Evolutionary conservation across 2,888 invertebrate species (phyloP), one percentile per base, ranked within the genome.

Genomic region (Rotaria socialis): DNA sequence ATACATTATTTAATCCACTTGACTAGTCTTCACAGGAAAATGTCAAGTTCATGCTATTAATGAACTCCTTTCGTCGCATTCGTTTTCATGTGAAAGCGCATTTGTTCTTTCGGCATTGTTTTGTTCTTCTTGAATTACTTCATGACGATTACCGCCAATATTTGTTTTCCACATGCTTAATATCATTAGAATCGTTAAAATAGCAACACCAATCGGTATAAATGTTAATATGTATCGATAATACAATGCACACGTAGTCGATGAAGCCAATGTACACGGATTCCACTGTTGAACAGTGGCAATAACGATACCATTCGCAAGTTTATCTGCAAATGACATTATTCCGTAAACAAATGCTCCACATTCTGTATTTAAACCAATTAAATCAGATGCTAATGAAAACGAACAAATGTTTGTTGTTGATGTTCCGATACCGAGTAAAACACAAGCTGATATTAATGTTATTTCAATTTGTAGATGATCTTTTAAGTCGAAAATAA

Each of bases 261-360:
- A 24, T 47, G 47, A 67, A 35, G 67, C 47, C 11, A 8, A 47
- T 47, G 24, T 43, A 47, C 90, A 90, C 1, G 93, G 92, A 88
- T 93, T 95, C 93, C 94, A 93, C 90, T 94, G 93, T 92, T 96
- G 95, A 87, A 96, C 95, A 6, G 94, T 90, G 88, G 95, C 93
- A n/a, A 96, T 95, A 35, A 94, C 95, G 55, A 94, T 91, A 1
- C 97, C 97, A 88, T 96, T 96, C 60, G 96, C 94, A 5, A 97
- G 92, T 92, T 97, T 97, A 91, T 97, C 96, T 47, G 94, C 94
- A 90, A 97, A 96, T 87, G 96, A 96, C 91, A 97, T 96, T 58
- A 95, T 94, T 55, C 96, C 96, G 91, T 96, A 97, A 84, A 97
- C 95, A 88, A 95, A 94, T 7, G 96, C 96, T 85, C 96, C 95